phyloP scores from a whole-genome alignment of 2,888 invertebrate genomes.

The Cerastis rubricosa region DNA sequence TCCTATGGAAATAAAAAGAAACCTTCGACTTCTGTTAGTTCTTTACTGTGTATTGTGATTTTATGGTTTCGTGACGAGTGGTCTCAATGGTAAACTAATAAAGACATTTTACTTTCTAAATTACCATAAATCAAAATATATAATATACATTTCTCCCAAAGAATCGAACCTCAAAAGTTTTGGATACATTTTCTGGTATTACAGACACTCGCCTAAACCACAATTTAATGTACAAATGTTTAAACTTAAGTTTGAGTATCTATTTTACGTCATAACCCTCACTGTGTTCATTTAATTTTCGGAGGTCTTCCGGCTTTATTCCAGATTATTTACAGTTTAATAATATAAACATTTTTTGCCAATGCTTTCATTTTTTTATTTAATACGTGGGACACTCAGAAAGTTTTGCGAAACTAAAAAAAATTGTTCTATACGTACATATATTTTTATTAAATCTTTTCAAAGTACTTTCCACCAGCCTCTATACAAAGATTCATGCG shows the following conservation, averaged over 20 bases:
- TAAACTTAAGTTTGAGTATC: conserved; percentile 45
- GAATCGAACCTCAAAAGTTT: conserved; percentile 20
- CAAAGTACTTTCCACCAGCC: no score
- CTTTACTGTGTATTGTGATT: conserved; percentile 58
- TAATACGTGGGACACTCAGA: no score
- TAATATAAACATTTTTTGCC: conserved; percentile 23
- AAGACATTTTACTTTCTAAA: conserved; percentile 1
- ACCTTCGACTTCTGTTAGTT: conserved; percentile 65
- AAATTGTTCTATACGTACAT: no score
- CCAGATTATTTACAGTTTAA: conserved; percentile 21
- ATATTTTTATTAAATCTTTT: no score
- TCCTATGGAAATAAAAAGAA: conserved; percentile 80
- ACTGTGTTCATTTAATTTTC: conserved; percentile 62
- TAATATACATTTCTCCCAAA: conserved; percentile 11
- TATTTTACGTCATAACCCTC: conserved; percentile 49
- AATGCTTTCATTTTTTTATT: conserved; percentile 14
- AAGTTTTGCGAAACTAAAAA: no score
- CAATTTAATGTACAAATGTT: conserved; percentile 56
- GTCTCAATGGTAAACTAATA: conserved; percentile 31
- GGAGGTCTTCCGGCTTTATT: conserved; percentile 49
- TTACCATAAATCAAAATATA: conserved; percentile 14
- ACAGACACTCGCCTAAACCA: conserved; percentile 39
- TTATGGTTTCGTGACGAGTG: conserved; percentile 57
- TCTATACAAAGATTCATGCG: no score
- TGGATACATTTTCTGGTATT: conserved; percentile 2